A percentile compares a stretch with the other conserved stretches of the same genome.
Evolutionary conservation across 2,797 vertebrate genomes (phyloP).

Genomic region (Acrocephalus scirpaceus): DNA sequence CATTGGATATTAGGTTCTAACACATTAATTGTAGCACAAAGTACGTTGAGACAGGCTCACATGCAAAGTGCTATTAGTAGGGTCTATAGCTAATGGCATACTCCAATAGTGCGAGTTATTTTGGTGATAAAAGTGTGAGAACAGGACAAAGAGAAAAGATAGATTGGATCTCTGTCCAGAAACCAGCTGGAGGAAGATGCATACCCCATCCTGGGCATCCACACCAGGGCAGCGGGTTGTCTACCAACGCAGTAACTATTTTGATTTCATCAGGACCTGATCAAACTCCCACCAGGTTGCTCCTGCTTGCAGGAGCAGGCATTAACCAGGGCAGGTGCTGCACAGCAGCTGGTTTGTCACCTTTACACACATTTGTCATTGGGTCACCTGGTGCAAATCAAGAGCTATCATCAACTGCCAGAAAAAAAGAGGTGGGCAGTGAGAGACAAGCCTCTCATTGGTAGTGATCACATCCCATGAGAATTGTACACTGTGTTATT

Average conservation of each 20-base stretch:
- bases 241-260: not conserved
- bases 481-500: not conserved
- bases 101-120: not conserved
- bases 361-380: not conserved
- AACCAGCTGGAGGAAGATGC: not conserved
- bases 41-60: not conserved
- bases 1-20: not conserved
- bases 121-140: not conserved
- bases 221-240: not conserved
- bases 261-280: not conserved
- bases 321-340: not conserved
- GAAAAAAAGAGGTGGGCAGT: not conserved
- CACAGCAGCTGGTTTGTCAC: not conserved
- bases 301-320: not conserved
- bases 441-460: not conserved
- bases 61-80: not conserved
- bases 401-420: not conserved
- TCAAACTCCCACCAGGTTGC: not conserved
- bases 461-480: not conserved
- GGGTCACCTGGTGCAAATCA: not conserved
- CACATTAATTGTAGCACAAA: not conserved
- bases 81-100: not conserved
- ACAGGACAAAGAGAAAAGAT: not conserved
- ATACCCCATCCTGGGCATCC: not conserved
- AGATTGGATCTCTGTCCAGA: not conserved